Conservation (phyloP, 2,113 vertebrate species). For the Fukomys damarensis region DNA sequence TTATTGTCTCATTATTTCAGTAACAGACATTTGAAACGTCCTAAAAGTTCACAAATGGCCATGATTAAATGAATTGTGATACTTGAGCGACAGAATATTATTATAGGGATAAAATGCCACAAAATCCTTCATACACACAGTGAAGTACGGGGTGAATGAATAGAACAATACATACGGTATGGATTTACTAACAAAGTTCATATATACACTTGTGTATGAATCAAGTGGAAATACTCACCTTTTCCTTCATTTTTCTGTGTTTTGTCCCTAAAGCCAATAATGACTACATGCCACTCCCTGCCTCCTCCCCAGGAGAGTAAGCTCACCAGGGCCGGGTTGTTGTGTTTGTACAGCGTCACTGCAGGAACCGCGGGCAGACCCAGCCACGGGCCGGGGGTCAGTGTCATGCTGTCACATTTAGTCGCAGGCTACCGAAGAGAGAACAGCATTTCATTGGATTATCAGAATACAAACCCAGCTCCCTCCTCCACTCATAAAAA, state of each 20-base stretch:
- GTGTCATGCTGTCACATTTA: conserved; percentile 96
- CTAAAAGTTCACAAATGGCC: conserved; percentile 19
- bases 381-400: conserved; percentile 95
- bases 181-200: too few relatives aligned
- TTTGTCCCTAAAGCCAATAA: not conserved
- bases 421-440: conserved; percentile 90
- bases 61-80: not conserved
- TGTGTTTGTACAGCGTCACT: conserved; percentile 95
- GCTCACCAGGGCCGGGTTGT: conserved; percentile 95
- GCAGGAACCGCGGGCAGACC: conserved; percentile 95
- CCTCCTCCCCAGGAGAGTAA: not conserved
- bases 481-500: conserved; percentile 17
- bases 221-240: not conserved
- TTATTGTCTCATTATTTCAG: conserved; percentile 2
- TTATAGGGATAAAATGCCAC: not conserved
- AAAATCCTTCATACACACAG: not conserved
- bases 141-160: not conserved
- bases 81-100: not conserved
- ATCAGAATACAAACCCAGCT: conserved; percentile 34
- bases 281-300: not conserved
- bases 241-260: not conserved
- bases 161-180: not conserved
- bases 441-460: not conserved
- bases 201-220: not conserved
- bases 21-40: conserved; percentile 50